These are phyloP conservation scores for Pelmatolapia mariae DNA, from an alignment of 2,113 vertebrate species.

Conservation along the genomic window DNA sequence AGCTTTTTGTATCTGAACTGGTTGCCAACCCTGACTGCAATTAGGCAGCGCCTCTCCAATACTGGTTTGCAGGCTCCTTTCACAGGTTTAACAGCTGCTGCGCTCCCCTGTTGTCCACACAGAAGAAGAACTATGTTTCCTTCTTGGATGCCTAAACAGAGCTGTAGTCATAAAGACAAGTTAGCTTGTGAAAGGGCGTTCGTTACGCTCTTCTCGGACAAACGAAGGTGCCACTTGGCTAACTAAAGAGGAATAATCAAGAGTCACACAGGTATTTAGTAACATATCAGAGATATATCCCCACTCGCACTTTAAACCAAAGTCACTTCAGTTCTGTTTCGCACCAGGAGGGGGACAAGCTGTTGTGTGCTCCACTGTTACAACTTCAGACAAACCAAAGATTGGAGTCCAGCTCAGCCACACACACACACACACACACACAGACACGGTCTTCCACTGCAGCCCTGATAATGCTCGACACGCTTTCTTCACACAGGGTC, in stretches of 20 bases:
- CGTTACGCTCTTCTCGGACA: slow-evolving; percentile 12
- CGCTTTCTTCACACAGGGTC: slow-evolving; percentile 7
- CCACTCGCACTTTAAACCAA: slow-evolving; percentile 1
- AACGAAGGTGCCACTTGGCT: slow-evolving; percentile 8
- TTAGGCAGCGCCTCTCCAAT: not conserved
- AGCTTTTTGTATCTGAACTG: slow-evolving; percentile 7
- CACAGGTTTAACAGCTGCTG: not conserved
- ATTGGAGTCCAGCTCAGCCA: slow-evolving; percentile 37
- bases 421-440: not conserved
- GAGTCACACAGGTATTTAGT: slow-evolving; percentile 39
- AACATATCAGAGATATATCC: slow-evolving; percentile 14
- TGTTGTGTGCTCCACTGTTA: slow-evolving; percentile 4
- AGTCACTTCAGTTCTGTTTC: not conserved
- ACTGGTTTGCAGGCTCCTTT: not conserved
- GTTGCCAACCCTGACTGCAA: not conserved
- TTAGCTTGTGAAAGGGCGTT: slow-evolving; percentile 14
- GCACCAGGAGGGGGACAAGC: not conserved
- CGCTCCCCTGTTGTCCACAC: not conserved
- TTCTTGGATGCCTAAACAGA: not conserved
- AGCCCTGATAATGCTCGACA: slow-evolving; percentile 4
- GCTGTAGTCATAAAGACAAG: not conserved
- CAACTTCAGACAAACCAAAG: slow-evolving; percentile 27
- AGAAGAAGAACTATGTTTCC: slow-evolving; percentile 13
- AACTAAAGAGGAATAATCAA: slow-evolving; percentile 43
- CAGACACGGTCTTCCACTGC: not conserved